These are phyloP conservation scores for Eriocheir sinensis DNA, from an alignment of 1,140 invertebrate genomes.

Conservation along the genomic window DNA sequence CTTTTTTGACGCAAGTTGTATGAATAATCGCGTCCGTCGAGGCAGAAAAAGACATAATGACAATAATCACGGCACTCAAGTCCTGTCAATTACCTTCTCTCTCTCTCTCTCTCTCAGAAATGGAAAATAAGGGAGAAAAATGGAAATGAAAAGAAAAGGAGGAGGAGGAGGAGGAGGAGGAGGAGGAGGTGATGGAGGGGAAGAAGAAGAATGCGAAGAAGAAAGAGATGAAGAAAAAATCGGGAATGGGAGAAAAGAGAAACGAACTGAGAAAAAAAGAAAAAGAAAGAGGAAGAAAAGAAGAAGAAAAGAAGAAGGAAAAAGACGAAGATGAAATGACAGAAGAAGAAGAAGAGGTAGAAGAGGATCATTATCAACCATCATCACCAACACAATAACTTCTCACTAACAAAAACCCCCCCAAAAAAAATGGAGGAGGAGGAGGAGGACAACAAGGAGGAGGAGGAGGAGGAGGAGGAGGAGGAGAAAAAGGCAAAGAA, in stretches of 20 bases:
- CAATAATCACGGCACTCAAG: constrained; percentile 27
- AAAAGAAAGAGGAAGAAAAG: neutral
- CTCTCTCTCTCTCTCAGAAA: constrained; percentile 48
- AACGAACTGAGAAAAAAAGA: neutral
- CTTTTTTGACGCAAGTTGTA: constrained; percentile 43
- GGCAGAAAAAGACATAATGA: constrained; percentile 46
- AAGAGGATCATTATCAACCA: no score
- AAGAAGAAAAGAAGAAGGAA: neutral
- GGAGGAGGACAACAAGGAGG: neutral
- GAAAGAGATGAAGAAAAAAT: neutral
- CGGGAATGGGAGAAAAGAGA: neutral
- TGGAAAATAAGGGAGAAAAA: neutral
- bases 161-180: neutral
- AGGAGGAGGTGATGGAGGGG: neutral
- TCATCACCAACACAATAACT: no score
- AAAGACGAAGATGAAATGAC: neutral
- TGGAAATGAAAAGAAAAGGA: neutral
- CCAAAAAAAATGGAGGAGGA: neutral
- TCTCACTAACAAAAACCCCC: no score
- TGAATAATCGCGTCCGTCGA: constrained; percentile 5
- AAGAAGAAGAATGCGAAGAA: neutral
- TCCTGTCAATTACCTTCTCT: constrained; percentile 49
- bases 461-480: neutral
- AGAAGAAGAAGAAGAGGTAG: neutral
- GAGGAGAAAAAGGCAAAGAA: neutral